Evolutionary conservation across 35 echinoderm and acorn worm species (phyloP), one percentile per base, ranked within the genome.

Genomic region (Apostichopus californicus): DNA sequence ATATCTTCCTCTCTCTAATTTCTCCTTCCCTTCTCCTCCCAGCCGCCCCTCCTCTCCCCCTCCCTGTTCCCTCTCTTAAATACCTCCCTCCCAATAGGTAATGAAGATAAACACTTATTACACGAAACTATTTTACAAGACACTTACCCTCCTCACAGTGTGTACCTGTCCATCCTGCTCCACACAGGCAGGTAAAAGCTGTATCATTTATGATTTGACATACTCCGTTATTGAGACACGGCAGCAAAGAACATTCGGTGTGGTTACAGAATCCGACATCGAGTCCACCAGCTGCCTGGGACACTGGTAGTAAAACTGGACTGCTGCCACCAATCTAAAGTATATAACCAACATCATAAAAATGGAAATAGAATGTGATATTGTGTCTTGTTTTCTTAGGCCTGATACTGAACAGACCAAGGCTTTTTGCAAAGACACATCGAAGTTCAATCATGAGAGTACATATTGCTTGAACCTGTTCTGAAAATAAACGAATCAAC

Each of bases 301-400:
- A 55, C 61, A 90, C 85, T 13, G 53, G 15, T 22, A 95, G 68
- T 59, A 88, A 55, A 55, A 70, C 46, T 15, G 93, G 22, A 23
- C 73, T 90, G 9, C 57, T 89, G 5, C 91, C 92, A 21, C 96
- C 96, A 92, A 98, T 26, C 96, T 98, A 66, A 61, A 93, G 23
- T 73, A 5, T 73, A 5, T n/a, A 18, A 73, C 24, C 24, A 25
- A 25, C 24, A 25, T 25, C 24, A 25, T 25, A 25, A 25, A 25
- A 25, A 0, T 25, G 24, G 24, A 25, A 25, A 25, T 25, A 25
- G 24, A 25, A 25, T 25, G 24, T 25, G 24, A 25, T 25, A 1
- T 25, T 25, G 24, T 25, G 24, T 25, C 24, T 25, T 25, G 24
- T 25, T 25, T 25, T 25, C 24, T 28, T 28, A 28, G 1, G 0